phyloP scores from a whole-genome alignment of 2,888 invertebrate genomes.

The Xestia xanthographa region DNA sequence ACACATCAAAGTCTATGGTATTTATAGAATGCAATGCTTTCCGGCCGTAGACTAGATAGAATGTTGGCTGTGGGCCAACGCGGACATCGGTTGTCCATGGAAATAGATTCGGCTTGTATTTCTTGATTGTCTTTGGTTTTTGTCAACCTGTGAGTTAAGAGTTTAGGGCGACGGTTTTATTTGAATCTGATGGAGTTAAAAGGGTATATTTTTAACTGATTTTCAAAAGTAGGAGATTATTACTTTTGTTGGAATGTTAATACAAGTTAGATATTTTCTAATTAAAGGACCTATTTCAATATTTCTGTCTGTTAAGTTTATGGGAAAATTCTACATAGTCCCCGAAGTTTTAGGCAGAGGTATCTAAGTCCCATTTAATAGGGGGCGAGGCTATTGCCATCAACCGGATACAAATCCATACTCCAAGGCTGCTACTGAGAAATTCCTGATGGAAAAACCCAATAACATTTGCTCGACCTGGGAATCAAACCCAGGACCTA shows the following conservation, averaged over 20 bases:
- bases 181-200: constrained; percentile 22
- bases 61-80: constrained; percentile 70
- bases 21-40: constrained; percentile 75
- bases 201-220: background rate
- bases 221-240: no score
- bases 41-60: constrained; percentile 74
- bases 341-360: background rate
- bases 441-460: background rate
- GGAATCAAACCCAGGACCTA: background rate
- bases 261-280: no score
- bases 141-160: constrained; percentile 64
- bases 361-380: background rate
- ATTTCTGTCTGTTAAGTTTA: no score
- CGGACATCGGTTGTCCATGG: constrained; percentile 68
- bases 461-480: background rate
- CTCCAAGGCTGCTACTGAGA: background rate
- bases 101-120: constrained; percentile 72
- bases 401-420: background rate
- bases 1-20: constrained; percentile 77
- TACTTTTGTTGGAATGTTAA: no score
- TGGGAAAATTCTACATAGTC: background rate
- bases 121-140: constrained; percentile 70
- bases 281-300: no score
- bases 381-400: background rate
- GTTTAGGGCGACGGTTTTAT: constrained; percentile 34